Evolutionary conservation across 2,113 vertebrate genomes (phyloP).

Genomic region (Alexandromys fortis): DNA sequence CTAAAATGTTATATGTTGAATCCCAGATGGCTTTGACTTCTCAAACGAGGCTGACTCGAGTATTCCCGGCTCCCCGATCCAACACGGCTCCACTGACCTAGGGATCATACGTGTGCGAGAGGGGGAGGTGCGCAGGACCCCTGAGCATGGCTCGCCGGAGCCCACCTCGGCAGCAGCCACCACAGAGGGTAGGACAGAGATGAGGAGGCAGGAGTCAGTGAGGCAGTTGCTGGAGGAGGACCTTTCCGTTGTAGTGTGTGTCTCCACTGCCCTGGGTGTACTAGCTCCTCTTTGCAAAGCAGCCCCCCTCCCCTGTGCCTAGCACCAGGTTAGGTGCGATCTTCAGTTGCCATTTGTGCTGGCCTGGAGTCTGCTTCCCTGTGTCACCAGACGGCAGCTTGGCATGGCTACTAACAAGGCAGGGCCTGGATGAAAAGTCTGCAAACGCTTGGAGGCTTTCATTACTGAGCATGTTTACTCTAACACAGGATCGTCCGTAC

Average conservation of each 20-base stretch:
- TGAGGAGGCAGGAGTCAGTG: slow-evolving; percentile 90
- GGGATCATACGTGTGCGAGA: slow-evolving; percentile 92
- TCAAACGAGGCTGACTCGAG: slow-evolving; percentile 96
- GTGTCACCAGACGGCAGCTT: slow-evolving; percentile 84
- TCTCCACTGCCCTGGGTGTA: slow-evolving; percentile 85
- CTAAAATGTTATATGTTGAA: slow-evolving; percentile 97
- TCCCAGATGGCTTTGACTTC: slow-evolving; percentile 99
- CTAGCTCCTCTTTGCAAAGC: slow-evolving; percentile 85
- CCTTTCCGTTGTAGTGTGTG: slow-evolving; percentile 86
- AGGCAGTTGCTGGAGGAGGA: slow-evolving; percentile 89
- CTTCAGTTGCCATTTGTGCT: slow-evolving; percentile 85
- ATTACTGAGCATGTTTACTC: slow-evolving; percentile 92
- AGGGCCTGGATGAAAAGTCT: slow-evolving; percentile 76
- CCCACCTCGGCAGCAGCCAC: slow-evolving; percentile 94
- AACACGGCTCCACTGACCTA: slow-evolving; percentile 91
- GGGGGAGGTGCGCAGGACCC: slow-evolving; percentile 91
- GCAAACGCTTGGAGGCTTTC: slow-evolving; percentile 85
- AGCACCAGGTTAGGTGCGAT: slow-evolving; percentile 86
- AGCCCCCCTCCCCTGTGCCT: slow-evolving; percentile 81
- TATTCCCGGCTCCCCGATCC: slow-evolving; percentile 93
- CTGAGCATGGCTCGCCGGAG: slow-evolving; percentile 89
- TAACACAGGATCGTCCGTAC: slow-evolving; percentile 64
- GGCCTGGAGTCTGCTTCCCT: slow-evolving; percentile 87
- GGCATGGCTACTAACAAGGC: slow-evolving; percentile 86
- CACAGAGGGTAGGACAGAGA: slow-evolving; percentile 98